Conservation (phyloP, 1,140 invertebrate genomes). For the Elymnias hypermnestra region DNA sequence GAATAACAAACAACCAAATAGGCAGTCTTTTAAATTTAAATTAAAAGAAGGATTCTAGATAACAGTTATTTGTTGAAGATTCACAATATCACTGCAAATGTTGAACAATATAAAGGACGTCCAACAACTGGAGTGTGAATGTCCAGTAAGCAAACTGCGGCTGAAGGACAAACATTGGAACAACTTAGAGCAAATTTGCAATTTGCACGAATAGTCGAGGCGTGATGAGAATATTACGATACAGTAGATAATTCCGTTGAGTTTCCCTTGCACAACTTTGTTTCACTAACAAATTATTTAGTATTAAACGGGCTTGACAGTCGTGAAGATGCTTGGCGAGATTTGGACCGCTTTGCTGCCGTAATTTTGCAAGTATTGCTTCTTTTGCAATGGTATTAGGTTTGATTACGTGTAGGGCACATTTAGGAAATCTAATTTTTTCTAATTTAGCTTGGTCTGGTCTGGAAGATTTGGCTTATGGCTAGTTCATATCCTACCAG, state of each 20-base stretch:
- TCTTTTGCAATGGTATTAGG: neutral
- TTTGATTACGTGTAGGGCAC: neutral
- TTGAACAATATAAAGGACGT: slow-evolving; percentile 3
- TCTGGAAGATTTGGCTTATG: too few relatives aligned
- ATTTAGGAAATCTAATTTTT: too few relatives aligned
- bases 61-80: too few relatives aligned
- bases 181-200: slow-evolving; percentile 18
- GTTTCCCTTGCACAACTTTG: slow-evolving; percentile 13
- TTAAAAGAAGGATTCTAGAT: too few relatives aligned
- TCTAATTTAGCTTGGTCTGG: too few relatives aligned
- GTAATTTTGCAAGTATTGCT: too few relatives aligned
- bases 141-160: slow-evolving; percentile 14
- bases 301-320: neutral
- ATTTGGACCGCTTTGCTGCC: neutral
- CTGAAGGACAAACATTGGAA: slow-evolving; percentile 14
- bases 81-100: too few relatives aligned
- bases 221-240: slow-evolving; percentile 16
- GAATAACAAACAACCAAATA: too few relatives aligned
- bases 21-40: too few relatives aligned
- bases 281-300: slow-evolving; percentile 5
- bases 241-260: slow-evolving; percentile 14
- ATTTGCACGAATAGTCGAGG: slow-evolving; percentile 13
- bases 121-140: slow-evolving; percentile 1
- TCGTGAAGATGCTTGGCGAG: neutral
- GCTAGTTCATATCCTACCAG: too few relatives aligned